These are phyloP conservation scores for Gopherus flavomarginatus DNA, from an alignment of 2,113 vertebrate genomes.

Conservation along the genomic window DNA sequence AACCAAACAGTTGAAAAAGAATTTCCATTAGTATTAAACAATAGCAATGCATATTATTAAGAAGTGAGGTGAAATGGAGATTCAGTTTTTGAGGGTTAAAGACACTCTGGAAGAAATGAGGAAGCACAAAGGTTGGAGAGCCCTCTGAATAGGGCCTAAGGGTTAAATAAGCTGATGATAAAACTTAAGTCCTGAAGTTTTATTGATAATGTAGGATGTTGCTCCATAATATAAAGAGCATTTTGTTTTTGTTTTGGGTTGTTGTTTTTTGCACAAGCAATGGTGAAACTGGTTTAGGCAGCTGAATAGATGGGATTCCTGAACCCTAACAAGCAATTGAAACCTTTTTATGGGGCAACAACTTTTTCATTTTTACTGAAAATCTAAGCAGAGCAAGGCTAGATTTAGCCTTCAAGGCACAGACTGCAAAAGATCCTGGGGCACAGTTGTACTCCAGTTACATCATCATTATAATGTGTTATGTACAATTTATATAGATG, in stretches of 20 bases:
- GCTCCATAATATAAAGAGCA: neutral
- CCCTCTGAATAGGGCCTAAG: neutral
- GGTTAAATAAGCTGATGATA: neutral
- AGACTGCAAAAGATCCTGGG: neutral
- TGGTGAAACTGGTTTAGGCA: neutral
- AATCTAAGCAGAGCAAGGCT: neutral
- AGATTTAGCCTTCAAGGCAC: neutral
- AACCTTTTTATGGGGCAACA: neutral
- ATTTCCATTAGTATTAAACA: neutral
- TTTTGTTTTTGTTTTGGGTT: too few relatives aligned
- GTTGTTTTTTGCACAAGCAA: neutral
- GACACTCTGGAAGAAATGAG: neutral
- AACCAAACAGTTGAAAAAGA: conserved; percentile 5
- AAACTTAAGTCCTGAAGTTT: neutral
- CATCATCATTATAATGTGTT: neutral
- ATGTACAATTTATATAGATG: neutral
- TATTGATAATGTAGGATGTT: neutral
- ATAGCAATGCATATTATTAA: neutral
- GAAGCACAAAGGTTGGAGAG: neutral
- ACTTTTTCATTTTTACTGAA: neutral
- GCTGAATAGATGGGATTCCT: neutral
- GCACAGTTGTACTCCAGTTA: rapidly evolving
- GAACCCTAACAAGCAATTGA: neutral
- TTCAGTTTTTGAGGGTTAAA: conserved; percentile 3
- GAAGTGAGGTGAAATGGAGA: neutral